These are phyloP conservation scores for Drosophila trapezifrons DNA, from an alignment of 1,140 invertebrate species.

Conservation along the genomic window DNA sequence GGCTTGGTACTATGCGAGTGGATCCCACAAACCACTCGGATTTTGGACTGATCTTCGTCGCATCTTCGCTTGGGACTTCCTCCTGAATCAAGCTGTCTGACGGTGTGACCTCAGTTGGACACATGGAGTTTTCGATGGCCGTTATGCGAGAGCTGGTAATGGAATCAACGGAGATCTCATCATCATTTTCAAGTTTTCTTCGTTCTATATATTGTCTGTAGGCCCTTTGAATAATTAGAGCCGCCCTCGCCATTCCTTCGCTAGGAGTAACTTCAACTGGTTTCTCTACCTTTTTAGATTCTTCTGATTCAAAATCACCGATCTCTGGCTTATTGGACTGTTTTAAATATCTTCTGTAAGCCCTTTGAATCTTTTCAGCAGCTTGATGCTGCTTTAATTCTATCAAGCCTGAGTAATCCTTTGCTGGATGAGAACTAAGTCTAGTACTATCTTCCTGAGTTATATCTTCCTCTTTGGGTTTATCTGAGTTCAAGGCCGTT, in stretches of 20 bases:
- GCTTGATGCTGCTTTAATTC: constrained; percentile 1
- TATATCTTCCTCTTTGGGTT: no score
- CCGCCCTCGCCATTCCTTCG: constrained; percentile 6
- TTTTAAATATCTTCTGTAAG: constrained; percentile 27
- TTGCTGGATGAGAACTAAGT: not conserved
- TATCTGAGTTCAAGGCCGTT: not conserved
- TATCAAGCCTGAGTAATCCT: not conserved
- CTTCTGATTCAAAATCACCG: not conserved
- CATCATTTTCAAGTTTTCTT: constrained; percentile 17
- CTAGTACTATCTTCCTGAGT: not conserved
- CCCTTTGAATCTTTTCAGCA: constrained; percentile 23
- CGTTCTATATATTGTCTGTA: constrained; percentile 33
- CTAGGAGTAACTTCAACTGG: no score
- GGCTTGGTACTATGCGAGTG: constrained; percentile 54
- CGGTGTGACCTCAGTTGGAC: constrained; percentile 20
- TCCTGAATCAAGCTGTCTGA: constrained; percentile 23
- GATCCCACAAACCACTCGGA: constrained; percentile 71
- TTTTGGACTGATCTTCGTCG: constrained; percentile 5
- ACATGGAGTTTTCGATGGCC: constrained; percentile 26
- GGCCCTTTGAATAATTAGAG: constrained; percentile 36
- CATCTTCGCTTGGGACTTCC: not conserved
- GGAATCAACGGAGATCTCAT: constrained; percentile 32
- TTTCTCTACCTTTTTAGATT: not conserved
- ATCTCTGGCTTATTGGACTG: not conserved
- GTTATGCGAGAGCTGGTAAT: constrained; percentile 48